phyloP scores from a whole-genome alignment of 1,140 invertebrate genomes.

The Portunus trituberculatus region DNA sequence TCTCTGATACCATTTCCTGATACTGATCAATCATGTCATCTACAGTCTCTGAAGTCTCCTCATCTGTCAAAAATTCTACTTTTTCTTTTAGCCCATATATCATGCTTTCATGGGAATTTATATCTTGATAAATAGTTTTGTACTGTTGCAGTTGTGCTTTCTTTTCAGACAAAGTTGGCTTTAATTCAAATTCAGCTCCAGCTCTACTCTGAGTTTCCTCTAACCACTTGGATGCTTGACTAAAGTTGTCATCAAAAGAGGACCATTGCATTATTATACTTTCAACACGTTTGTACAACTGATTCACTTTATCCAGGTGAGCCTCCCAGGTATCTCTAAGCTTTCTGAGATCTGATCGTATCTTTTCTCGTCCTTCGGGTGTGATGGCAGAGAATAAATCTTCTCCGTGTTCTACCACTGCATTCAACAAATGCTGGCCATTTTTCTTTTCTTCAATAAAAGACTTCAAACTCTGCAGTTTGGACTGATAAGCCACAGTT shows the following conservation, averaged over 20 bases:
- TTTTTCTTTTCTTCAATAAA: constrained; percentile 88
- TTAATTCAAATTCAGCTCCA: constrained; percentile 84
- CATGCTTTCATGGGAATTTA: constrained; percentile 77
- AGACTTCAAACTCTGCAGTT: constrained; percentile 88
- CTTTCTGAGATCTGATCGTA: constrained; percentile 90
- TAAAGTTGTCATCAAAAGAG: constrained; percentile 93
- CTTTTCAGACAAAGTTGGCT: constrained; percentile 90
- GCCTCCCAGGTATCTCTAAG: constrained; percentile 91
- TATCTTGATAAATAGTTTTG: constrained; percentile 77
- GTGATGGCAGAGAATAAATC: constrained; percentile 92
- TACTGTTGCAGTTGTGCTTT: constrained; percentile 87
- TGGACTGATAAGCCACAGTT: constrained; percentile 83
- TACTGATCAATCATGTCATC: constrained; percentile 76
- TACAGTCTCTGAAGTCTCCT: constrained; percentile 73
- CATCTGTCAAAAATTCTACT: constrained; percentile 77
- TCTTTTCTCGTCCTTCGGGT: constrained; percentile 90
- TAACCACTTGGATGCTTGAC: constrained; percentile 90
- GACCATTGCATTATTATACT: constrained; percentile 91
- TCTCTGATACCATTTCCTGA: constrained; percentile 84
- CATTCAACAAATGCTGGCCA: constrained; percentile 89
- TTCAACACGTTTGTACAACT: constrained; percentile 92
- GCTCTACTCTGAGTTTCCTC: constrained; percentile 87
- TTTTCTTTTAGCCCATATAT: constrained; percentile 76
- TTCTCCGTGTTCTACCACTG: constrained; percentile 92
- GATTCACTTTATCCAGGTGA: constrained; percentile 90